Evolutionary conservation across 1,140 invertebrate genomes (phyloP).

Genomic region (Dreissena polymorpha): DNA sequence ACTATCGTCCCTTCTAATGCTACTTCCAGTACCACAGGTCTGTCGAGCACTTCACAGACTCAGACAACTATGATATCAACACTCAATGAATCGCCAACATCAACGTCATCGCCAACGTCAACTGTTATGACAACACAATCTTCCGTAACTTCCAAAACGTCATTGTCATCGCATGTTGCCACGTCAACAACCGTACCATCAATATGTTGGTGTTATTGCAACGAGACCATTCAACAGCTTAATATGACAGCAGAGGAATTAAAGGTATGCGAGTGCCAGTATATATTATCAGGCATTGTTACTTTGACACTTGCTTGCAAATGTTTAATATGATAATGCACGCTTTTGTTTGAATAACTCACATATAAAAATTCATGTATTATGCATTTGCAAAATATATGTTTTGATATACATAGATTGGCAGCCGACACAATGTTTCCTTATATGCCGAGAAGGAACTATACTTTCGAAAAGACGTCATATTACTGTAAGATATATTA

Average conservation of each 20-base stretch:
- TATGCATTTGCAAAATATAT: too few species aligned
- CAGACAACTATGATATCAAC: background rate
- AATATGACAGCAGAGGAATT: slow-evolving; percentile 21
- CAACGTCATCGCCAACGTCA: background rate
- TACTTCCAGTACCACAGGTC: background rate
- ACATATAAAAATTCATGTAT: too few species aligned
- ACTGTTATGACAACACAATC: background rate
- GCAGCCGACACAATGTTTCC: too few species aligned
- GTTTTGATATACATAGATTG: too few species aligned
- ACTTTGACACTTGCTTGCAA: too few species aligned
- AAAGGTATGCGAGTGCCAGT: slow-evolving; percentile 6
- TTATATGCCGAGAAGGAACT: too few species aligned
- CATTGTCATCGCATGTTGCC: background rate
- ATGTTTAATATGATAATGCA: too few species aligned
- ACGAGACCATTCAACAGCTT: slow-evolving; percentile 2
- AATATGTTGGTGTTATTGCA: slow-evolving; percentile 19
- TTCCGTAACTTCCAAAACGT: background rate
- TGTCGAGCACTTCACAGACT: background rate
- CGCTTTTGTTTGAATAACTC: too few species aligned
- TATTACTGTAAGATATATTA: too few species aligned
- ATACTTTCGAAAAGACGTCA: too few species aligned
- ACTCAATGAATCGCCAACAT: background rate
- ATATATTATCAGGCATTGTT: too few species aligned
- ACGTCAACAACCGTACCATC: background rate
- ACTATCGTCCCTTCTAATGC: background rate